phyloP scores from a whole-genome alignment of 2,888 invertebrate genomes.

The Ectropis crepuscularia region DNA sequence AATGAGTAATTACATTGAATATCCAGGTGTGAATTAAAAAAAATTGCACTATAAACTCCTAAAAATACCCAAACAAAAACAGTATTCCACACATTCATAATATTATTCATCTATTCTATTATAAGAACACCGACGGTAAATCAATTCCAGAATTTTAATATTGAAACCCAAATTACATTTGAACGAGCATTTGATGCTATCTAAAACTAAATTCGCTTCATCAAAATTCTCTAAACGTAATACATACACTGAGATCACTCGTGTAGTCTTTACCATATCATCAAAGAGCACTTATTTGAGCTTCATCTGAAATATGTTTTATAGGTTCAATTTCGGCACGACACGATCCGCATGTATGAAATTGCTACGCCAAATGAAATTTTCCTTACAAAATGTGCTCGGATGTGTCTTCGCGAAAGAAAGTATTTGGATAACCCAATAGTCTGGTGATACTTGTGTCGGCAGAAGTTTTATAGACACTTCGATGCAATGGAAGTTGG shows the following conservation, averaged over 20 bases:
- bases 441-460: slow-evolving; percentile 35
- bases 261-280: slow-evolving; percentile 31
- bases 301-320: slow-evolving; percentile 32
- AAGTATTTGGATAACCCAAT: slow-evolving; percentile 43
- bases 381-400: slow-evolving; percentile 40
- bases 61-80: too few species aligned
- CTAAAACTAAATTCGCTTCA: slow-evolving; percentile 22
- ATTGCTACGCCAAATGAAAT: slow-evolving; percentile 42
- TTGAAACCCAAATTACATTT: slow-evolving; percentile 6
- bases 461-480: slow-evolving; percentile 40
- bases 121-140: background rate
- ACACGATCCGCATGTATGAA: slow-evolving; percentile 36
- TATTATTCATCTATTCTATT: background rate
- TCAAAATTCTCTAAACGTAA: slow-evolving; percentile 25
- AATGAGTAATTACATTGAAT: too few species aligned
- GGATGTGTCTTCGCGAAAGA: slow-evolving; percentile 29
- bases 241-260: slow-evolving; percentile 11
- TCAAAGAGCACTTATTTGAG: slow-evolving; percentile 31
- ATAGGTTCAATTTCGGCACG: slow-evolving; percentile 31
- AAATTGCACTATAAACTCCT: too few species aligned
- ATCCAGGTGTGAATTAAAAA: too few species aligned
- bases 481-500: slow-evolving; percentile 15
- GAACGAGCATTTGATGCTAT: slow-evolving; percentile 13
- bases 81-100: too few species aligned
- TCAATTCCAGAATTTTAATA: slow-evolving; percentile 2